Conservation (phyloP, 1,140 invertebrate species). For the Drosophila rhopaloa region DNA sequence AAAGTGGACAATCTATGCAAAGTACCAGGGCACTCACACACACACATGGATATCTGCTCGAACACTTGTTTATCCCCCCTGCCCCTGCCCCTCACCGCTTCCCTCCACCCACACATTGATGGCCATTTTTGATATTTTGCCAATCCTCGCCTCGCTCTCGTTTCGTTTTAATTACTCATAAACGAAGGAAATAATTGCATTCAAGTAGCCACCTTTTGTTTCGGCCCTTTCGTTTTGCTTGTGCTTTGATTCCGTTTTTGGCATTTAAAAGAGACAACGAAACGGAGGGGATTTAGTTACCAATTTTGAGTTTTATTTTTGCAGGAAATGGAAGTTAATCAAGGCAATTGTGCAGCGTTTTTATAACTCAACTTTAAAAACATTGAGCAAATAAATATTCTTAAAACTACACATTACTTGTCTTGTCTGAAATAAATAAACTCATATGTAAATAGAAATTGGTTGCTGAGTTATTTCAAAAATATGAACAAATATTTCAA, state of each 20-base stretch:
- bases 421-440: too few species aligned
- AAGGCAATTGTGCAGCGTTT: too few species aligned
- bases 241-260: constrained; percentile 4
- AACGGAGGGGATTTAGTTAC: background rate
- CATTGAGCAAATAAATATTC: too few species aligned
- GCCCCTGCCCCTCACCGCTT: background rate
- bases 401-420: too few species aligned
- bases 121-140: constrained; percentile 60
- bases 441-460: too few species aligned
- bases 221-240: background rate
- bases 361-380: background rate
- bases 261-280: constrained; percentile 11
- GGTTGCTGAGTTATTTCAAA: too few species aligned
- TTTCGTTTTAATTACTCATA: constrained; percentile 49
- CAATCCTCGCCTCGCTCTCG: constrained; percentile 22
- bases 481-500: too few species aligned
- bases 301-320: constrained; percentile 2
- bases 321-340: background rate
- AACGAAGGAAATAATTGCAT: constrained; percentile 48
- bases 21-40: constrained; percentile 51
- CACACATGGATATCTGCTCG: constrained; percentile 11
- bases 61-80: constrained; percentile 15
- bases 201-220: constrained; percentile 26
- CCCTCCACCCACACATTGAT: background rate
- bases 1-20: constrained; percentile 84